Percentiles rank a stretch among this genome's conserved stretches.
Evolutionary conservation across 1,140 invertebrate genomes (phyloP).

Genomic region (Diploscapter pachys): DNA sequence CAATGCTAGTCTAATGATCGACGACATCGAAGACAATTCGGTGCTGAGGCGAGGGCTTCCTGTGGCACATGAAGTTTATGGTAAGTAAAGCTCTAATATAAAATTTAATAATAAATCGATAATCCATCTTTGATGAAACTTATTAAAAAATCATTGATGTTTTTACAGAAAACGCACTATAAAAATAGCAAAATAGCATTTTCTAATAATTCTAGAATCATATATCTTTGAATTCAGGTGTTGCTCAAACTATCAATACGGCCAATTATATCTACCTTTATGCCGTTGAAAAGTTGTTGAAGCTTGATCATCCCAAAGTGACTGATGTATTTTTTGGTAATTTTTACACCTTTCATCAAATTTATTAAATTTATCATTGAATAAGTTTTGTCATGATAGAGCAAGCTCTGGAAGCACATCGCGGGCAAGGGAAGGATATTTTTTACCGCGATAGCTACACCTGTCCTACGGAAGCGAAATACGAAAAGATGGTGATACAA

Average conservation of each 20-base stretch:
- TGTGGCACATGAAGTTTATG: constrained; percentile 92
- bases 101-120: not conserved
- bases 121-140: not conserved
- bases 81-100: constrained; percentile 54
- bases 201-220: too few species aligned
- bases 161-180: too few species aligned
- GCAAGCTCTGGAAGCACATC: constrained; percentile 85
- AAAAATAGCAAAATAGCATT: too few species aligned
- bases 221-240: constrained; percentile 59
- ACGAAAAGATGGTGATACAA: constrained; percentile 84
- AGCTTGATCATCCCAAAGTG: constrained; percentile 78
- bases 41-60: constrained; percentile 82
- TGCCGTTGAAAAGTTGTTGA: constrained; percentile 78
- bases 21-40: constrained; percentile 95
- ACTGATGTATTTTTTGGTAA: constrained; percentile 62
- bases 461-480: constrained; percentile 87
- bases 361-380: constrained; percentile 55
- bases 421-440: constrained; percentile 95
- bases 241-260: constrained; percentile 84
- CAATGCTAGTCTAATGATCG: constrained; percentile 80
- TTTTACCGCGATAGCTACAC: constrained; percentile 92
- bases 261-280: constrained; percentile 91
- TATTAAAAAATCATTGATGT: too few species aligned
- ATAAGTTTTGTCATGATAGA: constrained; percentile 65
- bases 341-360: too few species aligned